phyloP scores from a whole-genome alignment of 2,797 vertebrate genomes.

The Arnoldichthys spilopterus region DNA sequence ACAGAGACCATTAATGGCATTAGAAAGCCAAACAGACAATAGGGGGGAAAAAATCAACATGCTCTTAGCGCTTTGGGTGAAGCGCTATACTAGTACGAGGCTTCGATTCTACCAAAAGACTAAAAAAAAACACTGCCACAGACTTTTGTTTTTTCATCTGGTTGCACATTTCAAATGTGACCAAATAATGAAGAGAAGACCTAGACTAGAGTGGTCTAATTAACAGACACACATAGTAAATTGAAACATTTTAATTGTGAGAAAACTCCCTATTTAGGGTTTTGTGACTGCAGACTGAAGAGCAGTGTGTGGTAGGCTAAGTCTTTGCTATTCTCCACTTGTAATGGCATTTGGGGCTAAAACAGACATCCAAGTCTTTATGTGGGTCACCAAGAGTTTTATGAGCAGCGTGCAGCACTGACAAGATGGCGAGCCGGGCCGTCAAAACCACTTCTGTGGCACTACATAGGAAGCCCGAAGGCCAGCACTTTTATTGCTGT shows the following conservation, averaged over 20 bases:
- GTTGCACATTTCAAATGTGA: not conserved
- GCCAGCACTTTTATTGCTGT: conserved; percentile 63
- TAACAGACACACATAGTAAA: not conserved
- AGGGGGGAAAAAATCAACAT: conserved; percentile 71
- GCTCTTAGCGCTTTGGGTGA: conserved; percentile 17
- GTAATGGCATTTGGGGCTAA: not conserved
- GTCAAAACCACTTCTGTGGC: conserved; percentile 63
- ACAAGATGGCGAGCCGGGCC: conserved; percentile 45
- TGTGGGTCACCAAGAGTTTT: conserved; percentile 58
- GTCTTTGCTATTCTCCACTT: not conserved
- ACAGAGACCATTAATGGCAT: conserved; percentile 84
- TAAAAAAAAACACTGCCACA: conserved; percentile 18
- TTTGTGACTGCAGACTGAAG: not conserved
- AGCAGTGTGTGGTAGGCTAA: not conserved
- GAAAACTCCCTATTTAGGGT: not conserved
- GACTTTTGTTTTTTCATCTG: not conserved
- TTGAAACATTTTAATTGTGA: not conserved
- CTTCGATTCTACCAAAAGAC: not conserved
- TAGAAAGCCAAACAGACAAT: conserved; percentile 72
- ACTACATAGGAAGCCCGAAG: conserved; percentile 59
- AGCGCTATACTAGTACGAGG: conserved; percentile 6
- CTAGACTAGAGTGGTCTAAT: not conserved
- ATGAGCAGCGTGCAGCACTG: conserved; percentile 46
- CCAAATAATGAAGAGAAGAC: conserved; percentile 17
- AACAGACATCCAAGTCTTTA: conserved; percentile 36